Base-by-base conservation (phyloP, 2,113 vertebrate species). In the Irena cyanogastra region DNA sequence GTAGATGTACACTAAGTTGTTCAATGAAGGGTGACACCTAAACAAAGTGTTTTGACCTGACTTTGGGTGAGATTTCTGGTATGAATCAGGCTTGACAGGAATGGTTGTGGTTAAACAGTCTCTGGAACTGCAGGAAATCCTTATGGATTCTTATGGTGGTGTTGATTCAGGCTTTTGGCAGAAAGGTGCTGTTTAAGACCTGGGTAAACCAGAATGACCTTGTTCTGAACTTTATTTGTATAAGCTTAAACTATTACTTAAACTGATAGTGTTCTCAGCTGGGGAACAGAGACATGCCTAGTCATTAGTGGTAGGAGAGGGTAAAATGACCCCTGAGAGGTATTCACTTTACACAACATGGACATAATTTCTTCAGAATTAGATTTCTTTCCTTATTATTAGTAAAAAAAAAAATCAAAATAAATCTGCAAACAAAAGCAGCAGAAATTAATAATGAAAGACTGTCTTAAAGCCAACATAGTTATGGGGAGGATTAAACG, bases 141-240 rank as follows among this genome's bases (percentile, higher is more conserved):
- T 91, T 60, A 42, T 3, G 22, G 69, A 69, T 75, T 82, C 53
- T 85, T 59, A 19, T 3, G 17, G 53, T 31, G 39, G 8, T 66
- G 44, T 63, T 92, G 74, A 52, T 33, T 76, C 37, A 79, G 69
- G 26, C 69, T 87, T 81, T 87, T 93, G 89, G 77, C 70, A 90
- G 69, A 57, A 87, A 89, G 61, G 60, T 7, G 13, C 49, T 79
- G 18, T 82, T 81, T 64, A 82, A 89, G 83, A 82, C 61, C 37
- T 69, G 28, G 5, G 31, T 91, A 93, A 95, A 89, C 54, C 81
- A 79, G 63, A 95, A 72, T 76, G 89, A 95, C 83, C 69, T 89
- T 94, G 93, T 75, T 70, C 72, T 70, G 18, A 71, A 84, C 68
- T 89, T 89, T 87, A 65, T 90, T 94, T 94, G 76, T 45, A 42